phyloP scores from a whole-genome alignment of 2,888 invertebrate species.

The Tetanocera ferruginea region DNA sequence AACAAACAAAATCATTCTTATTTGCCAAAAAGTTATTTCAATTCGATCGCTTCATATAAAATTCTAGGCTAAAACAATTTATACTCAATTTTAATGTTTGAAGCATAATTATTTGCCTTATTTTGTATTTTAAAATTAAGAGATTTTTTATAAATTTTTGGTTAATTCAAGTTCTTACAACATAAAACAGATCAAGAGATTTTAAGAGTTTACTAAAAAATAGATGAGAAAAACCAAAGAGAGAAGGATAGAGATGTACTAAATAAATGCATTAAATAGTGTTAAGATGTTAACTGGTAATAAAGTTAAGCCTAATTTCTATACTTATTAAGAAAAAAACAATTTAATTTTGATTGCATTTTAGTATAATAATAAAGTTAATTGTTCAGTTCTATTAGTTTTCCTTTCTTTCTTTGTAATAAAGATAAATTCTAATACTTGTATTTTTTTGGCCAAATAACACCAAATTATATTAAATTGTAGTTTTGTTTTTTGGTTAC shows the following conservation, averaged over 20 bases:
- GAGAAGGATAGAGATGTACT: not conserved
- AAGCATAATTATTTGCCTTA: not conserved
- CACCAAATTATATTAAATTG: too few relatives aligned
- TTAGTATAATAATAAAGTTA: too few relatives aligned
- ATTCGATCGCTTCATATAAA: not conserved
- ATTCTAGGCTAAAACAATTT: not conserved
- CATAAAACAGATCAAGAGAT: not conserved
- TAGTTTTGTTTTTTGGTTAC: too few relatives aligned
- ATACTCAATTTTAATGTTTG: not conserved
- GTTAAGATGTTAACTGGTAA: too few relatives aligned
- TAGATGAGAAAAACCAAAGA: not conserved
- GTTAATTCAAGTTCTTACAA: slow-evolving; percentile 60
- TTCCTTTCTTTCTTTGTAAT: too few relatives aligned
- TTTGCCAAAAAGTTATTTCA: not conserved
- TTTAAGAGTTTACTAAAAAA: not conserved
- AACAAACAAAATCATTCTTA: not conserved
- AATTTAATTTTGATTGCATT: too few relatives aligned
- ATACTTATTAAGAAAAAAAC: too few relatives aligned
- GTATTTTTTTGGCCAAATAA: too few relatives aligned
- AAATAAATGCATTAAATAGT: not conserved
- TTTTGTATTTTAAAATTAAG: not conserved
- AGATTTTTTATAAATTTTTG: slow-evolving; percentile 53
- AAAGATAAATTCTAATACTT: too few relatives aligned
- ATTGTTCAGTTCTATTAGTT: too few relatives aligned
- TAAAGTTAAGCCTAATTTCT: too few relatives aligned